These are phyloP conservation scores for Pedicia rivosa DNA, from an alignment of 2,888 invertebrate species.

Conservation along the genomic window DNA sequence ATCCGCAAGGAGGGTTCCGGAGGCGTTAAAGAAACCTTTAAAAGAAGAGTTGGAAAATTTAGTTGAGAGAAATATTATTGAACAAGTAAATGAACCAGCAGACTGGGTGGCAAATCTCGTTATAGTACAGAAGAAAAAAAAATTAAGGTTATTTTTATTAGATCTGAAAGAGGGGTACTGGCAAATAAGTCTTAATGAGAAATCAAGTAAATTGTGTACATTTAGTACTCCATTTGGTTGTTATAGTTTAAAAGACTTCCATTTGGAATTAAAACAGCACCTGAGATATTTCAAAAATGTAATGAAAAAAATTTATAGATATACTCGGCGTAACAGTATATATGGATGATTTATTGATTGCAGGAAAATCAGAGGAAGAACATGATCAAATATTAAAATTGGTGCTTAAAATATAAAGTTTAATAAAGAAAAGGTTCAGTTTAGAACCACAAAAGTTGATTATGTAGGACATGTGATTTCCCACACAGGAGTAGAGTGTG, in stretches of 20 bases:
- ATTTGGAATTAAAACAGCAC: neutral
- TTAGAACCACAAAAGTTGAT: neutral
- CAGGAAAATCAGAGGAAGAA: neutral
- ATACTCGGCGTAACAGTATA: neutral
- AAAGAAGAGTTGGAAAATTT: constrained; percentile 4
- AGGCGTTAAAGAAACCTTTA: neutral
- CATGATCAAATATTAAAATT: neutral
- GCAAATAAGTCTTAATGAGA: constrained; percentile 10
- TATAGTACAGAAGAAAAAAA: constrained; percentile 10
- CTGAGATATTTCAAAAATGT: neutral
- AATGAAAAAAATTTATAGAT: neutral
- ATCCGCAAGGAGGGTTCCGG: no score
- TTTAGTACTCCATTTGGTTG: constrained; percentile 11
- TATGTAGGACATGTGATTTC: neutral
- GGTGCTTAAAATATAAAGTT: neutral
- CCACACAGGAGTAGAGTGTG: neutral
- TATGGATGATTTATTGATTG: neutral
- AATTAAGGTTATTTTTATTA: constrained; percentile 9
- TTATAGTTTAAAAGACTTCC: constrained; percentile 8
- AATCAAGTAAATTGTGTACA: constrained; percentile 8
- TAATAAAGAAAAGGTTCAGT: no score
- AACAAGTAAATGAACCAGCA: constrained; percentile 5
- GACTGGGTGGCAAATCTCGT: constrained; percentile 8
- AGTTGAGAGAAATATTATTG: neutral
- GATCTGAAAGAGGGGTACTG: constrained; percentile 11